phyloP scores from a whole-genome alignment of 2,113 vertebrate genomes.

The Mesembrinibis cayennensis region DNA sequence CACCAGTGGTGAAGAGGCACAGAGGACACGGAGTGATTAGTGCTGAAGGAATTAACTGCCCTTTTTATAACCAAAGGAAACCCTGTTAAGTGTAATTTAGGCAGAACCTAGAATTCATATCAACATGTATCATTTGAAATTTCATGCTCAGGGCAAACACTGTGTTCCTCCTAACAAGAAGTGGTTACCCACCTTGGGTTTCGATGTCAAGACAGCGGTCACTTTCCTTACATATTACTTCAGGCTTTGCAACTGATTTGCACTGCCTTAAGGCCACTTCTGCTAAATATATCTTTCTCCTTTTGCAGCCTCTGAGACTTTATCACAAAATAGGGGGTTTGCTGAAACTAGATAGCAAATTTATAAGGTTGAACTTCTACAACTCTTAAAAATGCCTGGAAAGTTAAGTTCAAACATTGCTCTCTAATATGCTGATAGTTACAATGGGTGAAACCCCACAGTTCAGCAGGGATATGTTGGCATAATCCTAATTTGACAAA shows the following conservation, averaged over 20 bases:
- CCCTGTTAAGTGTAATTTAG: not conserved
- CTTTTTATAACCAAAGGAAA: not conserved
- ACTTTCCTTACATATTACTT: not conserved
- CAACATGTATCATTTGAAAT: not conserved
- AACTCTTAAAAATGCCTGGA: not conserved
- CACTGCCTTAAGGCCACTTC: not conserved
- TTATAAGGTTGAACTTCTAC: not conserved
- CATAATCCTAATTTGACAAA: not conserved
- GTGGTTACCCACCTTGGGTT: not conserved
- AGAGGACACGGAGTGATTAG: not conserved
- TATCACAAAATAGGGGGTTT: not conserved
- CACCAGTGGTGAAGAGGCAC: rapidly evolving
- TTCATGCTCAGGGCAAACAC: not conserved
- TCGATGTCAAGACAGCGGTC: not conserved
- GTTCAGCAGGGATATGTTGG: not conserved
- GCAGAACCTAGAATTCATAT: not conserved
- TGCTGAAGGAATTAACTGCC: not conserved
- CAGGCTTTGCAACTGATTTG: not conserved
- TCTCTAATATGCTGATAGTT: not conserved
- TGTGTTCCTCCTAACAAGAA: not conserved
- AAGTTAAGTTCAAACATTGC: not conserved
- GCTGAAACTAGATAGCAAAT: not conserved
- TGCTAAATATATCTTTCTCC: not conserved
- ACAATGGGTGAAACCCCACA: not conserved
- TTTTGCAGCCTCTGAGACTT: not conserved